These are phyloP conservation scores for Cyrtodaria siliqua DNA, from an alignment of 2,888 invertebrate genomes.

Conservation along the genomic window DNA sequence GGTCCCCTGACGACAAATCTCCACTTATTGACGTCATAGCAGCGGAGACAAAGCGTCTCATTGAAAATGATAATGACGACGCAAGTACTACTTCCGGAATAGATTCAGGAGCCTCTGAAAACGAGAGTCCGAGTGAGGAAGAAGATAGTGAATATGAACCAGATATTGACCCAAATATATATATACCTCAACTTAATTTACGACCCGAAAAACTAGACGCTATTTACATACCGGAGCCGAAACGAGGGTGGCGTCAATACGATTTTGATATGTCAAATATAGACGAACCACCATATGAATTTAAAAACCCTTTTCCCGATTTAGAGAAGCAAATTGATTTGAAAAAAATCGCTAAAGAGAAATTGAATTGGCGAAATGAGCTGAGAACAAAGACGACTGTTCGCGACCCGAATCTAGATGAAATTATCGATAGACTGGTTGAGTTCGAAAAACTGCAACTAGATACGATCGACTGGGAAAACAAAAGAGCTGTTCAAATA, in stretches of 20 bases:
- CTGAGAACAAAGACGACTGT: conserved; percentile 56
- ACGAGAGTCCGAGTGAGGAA: conserved; percentile 62
- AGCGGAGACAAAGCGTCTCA: conserved; percentile 48
- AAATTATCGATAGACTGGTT: conserved; percentile 73
- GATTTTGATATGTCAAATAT: conserved; percentile 80
- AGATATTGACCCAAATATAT: conserved; percentile 64
- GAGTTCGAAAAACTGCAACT: conserved; percentile 76
- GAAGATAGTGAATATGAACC: conserved; percentile 76
- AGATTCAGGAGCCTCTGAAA: conserved; percentile 69
- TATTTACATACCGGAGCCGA: conserved; percentile 75
- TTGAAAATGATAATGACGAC: conserved; percentile 66
- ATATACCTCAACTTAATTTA: conserved; percentile 72
- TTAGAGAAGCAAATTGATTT: conserved; percentile 71
- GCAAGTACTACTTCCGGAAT: conserved; percentile 73
- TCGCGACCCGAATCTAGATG: conserved; percentile 55
- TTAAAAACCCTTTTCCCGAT: conserved; percentile 73
- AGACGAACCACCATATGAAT: conserved; percentile 75
- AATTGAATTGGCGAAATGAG: conserved; percentile 74
- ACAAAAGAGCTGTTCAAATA: conserved; percentile 63
- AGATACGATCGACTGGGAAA: conserved; percentile 79
- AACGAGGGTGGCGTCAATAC: conserved; percentile 76
- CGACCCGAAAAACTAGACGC: conserved; percentile 80
- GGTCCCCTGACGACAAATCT: conserved; percentile 49
- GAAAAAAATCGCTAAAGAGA: conserved; percentile 68
- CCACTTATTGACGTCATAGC: conserved; percentile 55